phyloP scores from a whole-genome alignment of 2,797 vertebrate species.

The Trematocara caparti region DNA sequence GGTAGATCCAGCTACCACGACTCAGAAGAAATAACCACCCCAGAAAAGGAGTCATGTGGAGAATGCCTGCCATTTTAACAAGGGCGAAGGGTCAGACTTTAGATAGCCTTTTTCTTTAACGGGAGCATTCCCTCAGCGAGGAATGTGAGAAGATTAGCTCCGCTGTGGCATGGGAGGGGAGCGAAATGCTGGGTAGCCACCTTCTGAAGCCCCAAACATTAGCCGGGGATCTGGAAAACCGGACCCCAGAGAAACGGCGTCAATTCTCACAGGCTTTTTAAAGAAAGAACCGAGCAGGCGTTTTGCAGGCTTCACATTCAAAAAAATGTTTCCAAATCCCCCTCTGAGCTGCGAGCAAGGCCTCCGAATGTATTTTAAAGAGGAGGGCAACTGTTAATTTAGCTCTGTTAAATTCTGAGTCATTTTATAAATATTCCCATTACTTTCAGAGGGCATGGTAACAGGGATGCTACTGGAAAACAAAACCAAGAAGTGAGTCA shows the following conservation, averaged over 20 bases:
- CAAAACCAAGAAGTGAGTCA: slow-evolving; percentile 10
- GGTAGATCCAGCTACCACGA: slow-evolving; percentile 65
- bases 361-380: slow-evolving; percentile 48
- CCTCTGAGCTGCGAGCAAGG: slow-evolving; percentile 28
- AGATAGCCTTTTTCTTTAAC: slow-evolving; percentile 77
- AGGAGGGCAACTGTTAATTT: slow-evolving; percentile 62
- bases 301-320: slow-evolving; percentile 32
- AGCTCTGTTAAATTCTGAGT: slow-evolving; percentile 45
- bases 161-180: slow-evolving; percentile 55
- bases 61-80: slow-evolving; percentile 73
- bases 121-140: slow-evolving; percentile 70
- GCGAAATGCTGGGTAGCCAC: slow-evolving; percentile 44
- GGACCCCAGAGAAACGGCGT: slow-evolving; percentile 44
- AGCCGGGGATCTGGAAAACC: slow-evolving; percentile 71
- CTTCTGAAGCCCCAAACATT: slow-evolving; percentile 63
- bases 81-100: slow-evolving; percentile 71
- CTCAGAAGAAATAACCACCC: slow-evolving; percentile 54
- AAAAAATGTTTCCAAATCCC: slow-evolving; percentile 56
- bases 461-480: slow-evolving; percentile 21
- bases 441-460: slow-evolving; percentile 5
- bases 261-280: slow-evolving; percentile 60
- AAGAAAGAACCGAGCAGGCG: slow-evolving; percentile 34
- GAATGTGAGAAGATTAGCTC: slow-evolving; percentile 78
- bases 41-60: slow-evolving; percentile 59
- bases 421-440: slow-evolving; percentile 40